Evolutionary conservation across 2,888 invertebrate genomes (phyloP), one percentile per base, ranked within the genome.

Genomic region (Amphipoea lucens): DNA sequence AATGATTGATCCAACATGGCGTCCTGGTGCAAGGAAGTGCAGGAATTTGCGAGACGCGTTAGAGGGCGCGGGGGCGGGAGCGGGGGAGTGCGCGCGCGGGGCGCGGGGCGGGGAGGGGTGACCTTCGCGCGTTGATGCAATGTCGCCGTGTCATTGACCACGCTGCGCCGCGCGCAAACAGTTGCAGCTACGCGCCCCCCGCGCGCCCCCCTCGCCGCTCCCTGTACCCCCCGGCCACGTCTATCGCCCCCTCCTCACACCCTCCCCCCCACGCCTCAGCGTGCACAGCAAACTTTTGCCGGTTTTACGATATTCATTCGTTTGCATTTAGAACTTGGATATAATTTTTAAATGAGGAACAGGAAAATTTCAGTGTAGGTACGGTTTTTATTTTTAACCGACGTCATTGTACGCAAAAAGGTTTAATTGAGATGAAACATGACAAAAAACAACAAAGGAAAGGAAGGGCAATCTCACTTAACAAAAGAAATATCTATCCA

Each of bases 141-240:
- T 97, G 96, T 96, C 96, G 96, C 95, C 94, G 96, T 96, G 96
- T 96, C 96, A 96, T 96, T 96, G 96, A 96, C 96, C 96, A 96
- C 94, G 92, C 91, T 89, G 90, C 92, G 89, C 92, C 90, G 89
- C 93, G 90, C 92, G 91, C 93, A 92, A 92, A 92, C 93, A 93
- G 92, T 93, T 92, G 92, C 93, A 92, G 89, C 91, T 87, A 87
- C 86, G 82, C 82, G 82, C 81, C 89, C 87, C 89, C 88, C 90
- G 87, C 91, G 82, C 91, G 82, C 91, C 88, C 90, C 90, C 89
- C 69, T 57, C 42, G 89, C 84, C 80, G 88, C 92, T 90, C 91
- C 90, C 88, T 85, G 81, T 87, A 78, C 86, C 89, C 87, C 86
- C 87, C 54, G 76, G 79, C 82, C 83, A 89, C 92, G 88, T 90